Percentiles rank a stretch among this genome's conserved stretches.
Evolutionary conservation across 1,140 invertebrate species (phyloP).

Genomic region (Saccostrea cuccullata): DNA sequence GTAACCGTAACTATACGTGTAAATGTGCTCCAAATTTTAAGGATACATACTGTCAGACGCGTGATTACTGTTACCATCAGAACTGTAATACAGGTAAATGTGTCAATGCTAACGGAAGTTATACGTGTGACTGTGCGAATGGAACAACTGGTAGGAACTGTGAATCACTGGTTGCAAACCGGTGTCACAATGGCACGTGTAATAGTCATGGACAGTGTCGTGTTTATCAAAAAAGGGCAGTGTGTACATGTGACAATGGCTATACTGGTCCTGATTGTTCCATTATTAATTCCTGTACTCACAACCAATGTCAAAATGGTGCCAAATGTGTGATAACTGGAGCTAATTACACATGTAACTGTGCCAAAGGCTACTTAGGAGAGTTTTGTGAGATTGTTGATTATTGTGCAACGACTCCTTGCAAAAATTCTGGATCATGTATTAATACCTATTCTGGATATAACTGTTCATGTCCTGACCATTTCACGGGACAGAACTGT

Average conservation of each 20-base stretch:
- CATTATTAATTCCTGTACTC: background rate
- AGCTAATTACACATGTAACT: background rate
- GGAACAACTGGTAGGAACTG: slow-evolving; percentile 3
- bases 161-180: background rate
- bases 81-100: too few relatives aligned
- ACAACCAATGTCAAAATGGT: slow-evolving; percentile 11
- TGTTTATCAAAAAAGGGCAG: background rate
- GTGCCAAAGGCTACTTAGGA: background rate
- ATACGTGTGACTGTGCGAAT: background rate
- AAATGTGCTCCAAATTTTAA: too few relatives aligned
- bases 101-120: background rate
- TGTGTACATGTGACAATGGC: background rate
- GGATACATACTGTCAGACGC: too few relatives aligned
- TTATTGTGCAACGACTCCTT: background rate
- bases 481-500: background rate
- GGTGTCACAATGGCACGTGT: background rate
- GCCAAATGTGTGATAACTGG: slow-evolving; percentile 17
- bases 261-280: slow-evolving; percentile 27
- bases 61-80: too few relatives aligned
- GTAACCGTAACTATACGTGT: too few relatives aligned
- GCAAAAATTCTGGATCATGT: background rate
- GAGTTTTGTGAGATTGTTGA: background rate
- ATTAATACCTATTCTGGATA: background rate
- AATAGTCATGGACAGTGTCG: slow-evolving; percentile 9
- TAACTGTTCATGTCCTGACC: background rate